phyloP scores from a whole-genome alignment of 2,888 invertebrate species.

The Zelleria hepariella region DNA sequence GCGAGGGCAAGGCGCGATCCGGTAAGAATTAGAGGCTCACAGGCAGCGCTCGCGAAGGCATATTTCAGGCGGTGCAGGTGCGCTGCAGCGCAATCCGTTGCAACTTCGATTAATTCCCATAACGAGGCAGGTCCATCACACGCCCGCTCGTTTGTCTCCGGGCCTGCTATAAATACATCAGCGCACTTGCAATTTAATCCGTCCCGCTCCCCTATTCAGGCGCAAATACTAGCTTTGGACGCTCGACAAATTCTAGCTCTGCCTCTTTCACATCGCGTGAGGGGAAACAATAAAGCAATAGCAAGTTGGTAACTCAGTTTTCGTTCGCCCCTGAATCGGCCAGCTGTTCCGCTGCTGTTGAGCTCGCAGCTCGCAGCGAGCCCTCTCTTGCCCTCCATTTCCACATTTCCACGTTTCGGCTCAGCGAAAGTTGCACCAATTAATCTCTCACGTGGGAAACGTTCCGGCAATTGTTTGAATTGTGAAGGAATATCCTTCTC shows the following conservation, averaged over 20 bases:
- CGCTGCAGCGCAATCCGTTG: constrained; percentile 34
- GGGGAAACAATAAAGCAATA: background rate
- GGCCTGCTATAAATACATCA: constrained; percentile 70
- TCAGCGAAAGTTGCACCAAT: constrained; percentile 52
- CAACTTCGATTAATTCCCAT: constrained; percentile 71
- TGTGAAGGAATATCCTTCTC: constrained; percentile 30
- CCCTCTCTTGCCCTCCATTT: constrained; percentile 23
- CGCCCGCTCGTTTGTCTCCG: constrained; percentile 67
- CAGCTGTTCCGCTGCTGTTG: constrained; percentile 46
- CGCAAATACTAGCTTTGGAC: background rate
- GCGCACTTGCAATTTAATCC: constrained; percentile 70
- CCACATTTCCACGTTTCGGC: constrained; percentile 28
- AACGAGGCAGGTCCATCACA: constrained; percentile 71
- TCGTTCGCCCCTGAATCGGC: background rate
- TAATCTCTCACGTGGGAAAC: constrained; percentile 41
- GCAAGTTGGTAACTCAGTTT: background rate
- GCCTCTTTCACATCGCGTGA: background rate
- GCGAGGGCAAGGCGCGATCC: constrained; percentile 5
- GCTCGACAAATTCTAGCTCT: background rate
- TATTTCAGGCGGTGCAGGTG: constrained; percentile 66
- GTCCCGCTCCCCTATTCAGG: constrained; percentile 24
- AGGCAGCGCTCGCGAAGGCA: constrained; percentile 28
- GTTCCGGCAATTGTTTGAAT: constrained; percentile 39
- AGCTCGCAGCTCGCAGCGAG: constrained; percentile 28
- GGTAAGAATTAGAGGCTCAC: constrained; percentile 19